These are phyloP conservation scores for Pangasianodon gigas DNA, from an alignment of 2,113 vertebrate genomes.

Conservation along the genomic window DNA sequence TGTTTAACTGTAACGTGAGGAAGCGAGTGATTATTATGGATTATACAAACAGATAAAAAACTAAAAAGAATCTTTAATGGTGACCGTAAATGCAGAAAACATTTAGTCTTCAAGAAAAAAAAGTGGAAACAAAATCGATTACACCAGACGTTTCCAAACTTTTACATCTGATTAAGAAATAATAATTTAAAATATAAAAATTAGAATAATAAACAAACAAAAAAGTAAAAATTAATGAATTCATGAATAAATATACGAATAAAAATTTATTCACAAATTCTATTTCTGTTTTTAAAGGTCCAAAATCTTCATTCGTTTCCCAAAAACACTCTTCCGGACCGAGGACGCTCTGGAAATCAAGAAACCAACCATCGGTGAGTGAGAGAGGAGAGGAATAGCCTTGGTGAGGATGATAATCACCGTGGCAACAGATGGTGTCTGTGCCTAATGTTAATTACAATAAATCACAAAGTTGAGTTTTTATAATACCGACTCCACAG, in stretches of 20 bases:
- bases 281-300: constrained; percentile 73
- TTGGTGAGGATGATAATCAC: not conserved
- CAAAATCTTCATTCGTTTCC: constrained; percentile 98
- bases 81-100: not conserved
- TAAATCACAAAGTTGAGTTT: not conserved
- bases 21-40: not conserved
- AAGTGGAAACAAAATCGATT: not conserved
- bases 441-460: not conserved
- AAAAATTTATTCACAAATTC: not conserved
- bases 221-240: not conserved
- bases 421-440: not conserved
- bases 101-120: not conserved
- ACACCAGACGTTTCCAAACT: too few species aligned
- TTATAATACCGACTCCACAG: not conserved
- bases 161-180: not conserved
- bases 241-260: not conserved
- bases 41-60: not conserved
- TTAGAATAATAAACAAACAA: not conserved
- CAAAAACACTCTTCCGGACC: constrained; percentile 95
- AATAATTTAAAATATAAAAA: not conserved
- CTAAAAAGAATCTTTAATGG: too few species aligned
- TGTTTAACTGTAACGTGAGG: not conserved
- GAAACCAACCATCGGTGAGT: constrained; percentile 88
- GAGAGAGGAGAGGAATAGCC: not conserved
- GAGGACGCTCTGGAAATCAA: constrained; percentile 92